Evolutionary conservation across 2,888 invertebrate genomes (phyloP).

Genomic region (Loripinus fragilis): DNA sequence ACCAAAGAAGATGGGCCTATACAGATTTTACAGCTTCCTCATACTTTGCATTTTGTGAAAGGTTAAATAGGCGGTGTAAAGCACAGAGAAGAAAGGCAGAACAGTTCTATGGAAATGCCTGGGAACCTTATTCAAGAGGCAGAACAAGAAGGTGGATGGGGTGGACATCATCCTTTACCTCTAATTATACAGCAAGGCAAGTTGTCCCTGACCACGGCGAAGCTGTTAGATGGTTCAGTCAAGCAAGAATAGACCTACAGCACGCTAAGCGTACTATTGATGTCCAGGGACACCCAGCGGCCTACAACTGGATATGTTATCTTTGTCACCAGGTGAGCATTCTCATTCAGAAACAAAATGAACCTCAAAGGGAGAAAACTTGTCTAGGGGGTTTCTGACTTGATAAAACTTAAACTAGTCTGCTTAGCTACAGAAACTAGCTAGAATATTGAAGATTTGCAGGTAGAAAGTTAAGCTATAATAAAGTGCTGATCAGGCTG

Average conservation of each 20-base stretch:
- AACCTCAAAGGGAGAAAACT: too few species aligned
- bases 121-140: not conserved
- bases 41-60: not conserved
- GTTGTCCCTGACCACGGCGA: conserved; percentile 35
- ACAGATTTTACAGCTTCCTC: not conserved
- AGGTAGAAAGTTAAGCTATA: too few species aligned
- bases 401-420: too few species aligned
- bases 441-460: too few species aligned
- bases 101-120: not conserved
- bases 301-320: conserved; percentile 65
- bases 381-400: too few species aligned
- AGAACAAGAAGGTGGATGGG: too few species aligned
- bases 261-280: conserved; percentile 36
- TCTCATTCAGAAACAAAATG: too few species aligned
- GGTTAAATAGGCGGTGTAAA: not conserved
- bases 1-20: not conserved
- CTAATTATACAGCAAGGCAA: not conserved
- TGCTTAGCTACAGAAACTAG: too few species aligned
- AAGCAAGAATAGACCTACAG: conserved; percentile 54
- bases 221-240: conserved; percentile 56
- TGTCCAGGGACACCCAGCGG: conserved; percentile 24
- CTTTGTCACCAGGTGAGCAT: conserved; percentile 63
- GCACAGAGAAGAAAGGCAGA: too few species aligned
- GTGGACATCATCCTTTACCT: too few species aligned
- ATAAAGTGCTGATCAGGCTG: too few species aligned